Base-by-base conservation (phyloP, 2,888 invertebrate species). In the Amitus sp. region DNA sequence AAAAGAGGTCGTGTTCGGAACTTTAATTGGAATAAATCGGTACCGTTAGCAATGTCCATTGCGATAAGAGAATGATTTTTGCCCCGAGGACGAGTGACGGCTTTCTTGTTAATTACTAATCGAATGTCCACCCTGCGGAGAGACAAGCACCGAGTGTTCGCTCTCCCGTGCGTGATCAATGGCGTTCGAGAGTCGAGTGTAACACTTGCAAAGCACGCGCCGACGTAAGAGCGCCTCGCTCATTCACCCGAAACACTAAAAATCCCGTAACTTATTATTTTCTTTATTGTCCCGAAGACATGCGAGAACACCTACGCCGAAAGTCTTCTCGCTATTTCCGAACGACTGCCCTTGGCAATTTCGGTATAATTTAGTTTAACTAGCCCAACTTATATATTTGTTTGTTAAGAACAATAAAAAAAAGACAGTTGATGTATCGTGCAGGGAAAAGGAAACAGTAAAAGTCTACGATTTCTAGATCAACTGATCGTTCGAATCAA, bases 221-320 rank as follows among this genome's bases (percentile, higher is more conserved):
- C 53, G 47, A 47, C 59, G 52, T 42, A 55, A 58, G 34, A 54
- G 54, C n/a, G 37, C 47, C 68, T 74, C 75, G 78, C 62, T 72
- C 79, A 75, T 78, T 80, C 79, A 80, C 78, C 79, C 79, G 79
- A 77, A 79, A 73, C 79, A 76, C 73, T 74, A 80, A 80, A 80
- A 80, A 80, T 78, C 62, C 49, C 54, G 47, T 59, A 62, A 64
- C 53, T 61, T 63, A 61, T 63, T 64, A 58, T 51, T 33, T 40
- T 47, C 52, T 57, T 45, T 48, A 56, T 59, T 58, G 39, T n/a
- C 12, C 55, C 43, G 49, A 51, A 47, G 54, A 52, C 53, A 62
- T 50, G 46, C 48, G 40, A 47, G 47, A 52, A 60, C 64, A 59
- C 64, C 64, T 33, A 64, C 63, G 63, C 39, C 34, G 17, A 40